phyloP scores from a whole-genome alignment of 92 coral and sea anemone genomes.

The Heteractis magnifica region DNA sequence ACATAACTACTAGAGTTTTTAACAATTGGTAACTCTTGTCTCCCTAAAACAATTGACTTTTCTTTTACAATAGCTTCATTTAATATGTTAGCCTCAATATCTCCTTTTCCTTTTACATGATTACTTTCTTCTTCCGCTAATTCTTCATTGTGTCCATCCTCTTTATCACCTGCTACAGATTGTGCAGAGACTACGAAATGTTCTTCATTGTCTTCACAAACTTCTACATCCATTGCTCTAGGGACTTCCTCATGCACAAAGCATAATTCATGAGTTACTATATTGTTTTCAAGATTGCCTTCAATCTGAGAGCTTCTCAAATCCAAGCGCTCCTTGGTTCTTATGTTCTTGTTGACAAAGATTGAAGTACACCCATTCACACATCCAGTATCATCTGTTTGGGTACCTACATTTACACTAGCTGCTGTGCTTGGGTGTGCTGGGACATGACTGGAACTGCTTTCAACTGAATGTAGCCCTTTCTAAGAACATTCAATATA shows the following conservation, averaged over 20 bases:
- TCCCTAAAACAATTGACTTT: not conserved
- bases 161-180: not conserved
- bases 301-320: not conserved
- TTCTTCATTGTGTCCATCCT: not conserved
- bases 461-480: not conserved
- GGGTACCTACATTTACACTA: slow-evolving; percentile 13
- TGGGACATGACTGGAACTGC: not conserved
- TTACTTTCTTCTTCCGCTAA: not conserved
- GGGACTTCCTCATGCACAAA: not conserved
- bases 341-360: not conserved
- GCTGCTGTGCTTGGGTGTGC: not conserved
- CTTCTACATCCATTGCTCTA: not conserved
- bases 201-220: not conserved
- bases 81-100: not conserved
- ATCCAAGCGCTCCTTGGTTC: not conserved
- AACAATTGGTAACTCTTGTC: not conserved
- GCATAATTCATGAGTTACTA: not conserved
- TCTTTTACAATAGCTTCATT: not conserved
- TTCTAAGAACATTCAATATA: not conserved
- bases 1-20: not conserved
- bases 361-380: slow-evolving; percentile 19
- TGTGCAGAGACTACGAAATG: not conserved
- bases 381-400: slow-evolving; percentile 26
- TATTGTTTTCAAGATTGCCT: not conserved
- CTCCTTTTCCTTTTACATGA: not conserved